Percentiles rank a stretch among this genome's conserved stretches.
These are phyloP conservation scores for Empis livida DNA, from an alignment of 2,888 invertebrate species.

Conservation along the genomic window DNA sequence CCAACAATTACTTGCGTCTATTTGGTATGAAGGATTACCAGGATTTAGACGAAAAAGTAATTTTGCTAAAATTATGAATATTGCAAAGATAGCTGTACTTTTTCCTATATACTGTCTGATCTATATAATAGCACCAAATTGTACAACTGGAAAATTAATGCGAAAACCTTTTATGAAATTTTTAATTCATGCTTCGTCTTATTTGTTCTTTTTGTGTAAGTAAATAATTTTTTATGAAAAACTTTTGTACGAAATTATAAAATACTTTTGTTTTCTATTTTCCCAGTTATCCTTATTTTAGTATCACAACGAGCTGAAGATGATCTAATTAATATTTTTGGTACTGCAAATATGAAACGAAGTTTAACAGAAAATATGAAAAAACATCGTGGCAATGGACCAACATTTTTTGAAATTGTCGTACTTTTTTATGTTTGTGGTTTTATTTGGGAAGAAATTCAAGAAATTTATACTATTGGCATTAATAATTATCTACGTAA, in stretches of 20 bases:
- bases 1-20: constrained; percentile 77
- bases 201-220: constrained; percentile 86
- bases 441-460: constrained; percentile 85
- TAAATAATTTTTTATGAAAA: constrained; percentile 18
- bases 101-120: constrained; percentile 79
- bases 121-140: constrained; percentile 77
- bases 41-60: constrained; percentile 77
- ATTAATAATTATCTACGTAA: constrained; percentile 74
- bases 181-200: constrained; percentile 86
- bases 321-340: constrained; percentile 56
- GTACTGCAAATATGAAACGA: constrained; percentile 53
- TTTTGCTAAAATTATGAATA: constrained; percentile 57
- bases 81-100: constrained; percentile 60
- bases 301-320: constrained; percentile 84
- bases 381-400: constrained; percentile 72
- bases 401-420: constrained; percentile 69
- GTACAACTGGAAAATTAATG: constrained; percentile 66
- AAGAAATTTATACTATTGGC: constrained; percentile 82
- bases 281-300: constrained; percentile 76
- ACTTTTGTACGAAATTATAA: not conserved
- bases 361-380: constrained; percentile 47
- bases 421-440: constrained; percentile 77
- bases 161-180: constrained; percentile 95
- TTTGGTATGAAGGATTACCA: constrained; percentile 94
- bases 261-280: not conserved